Base-by-base conservation (phyloP, 2,113 vertebrate species). In the Pelecanus crispus region DNA sequence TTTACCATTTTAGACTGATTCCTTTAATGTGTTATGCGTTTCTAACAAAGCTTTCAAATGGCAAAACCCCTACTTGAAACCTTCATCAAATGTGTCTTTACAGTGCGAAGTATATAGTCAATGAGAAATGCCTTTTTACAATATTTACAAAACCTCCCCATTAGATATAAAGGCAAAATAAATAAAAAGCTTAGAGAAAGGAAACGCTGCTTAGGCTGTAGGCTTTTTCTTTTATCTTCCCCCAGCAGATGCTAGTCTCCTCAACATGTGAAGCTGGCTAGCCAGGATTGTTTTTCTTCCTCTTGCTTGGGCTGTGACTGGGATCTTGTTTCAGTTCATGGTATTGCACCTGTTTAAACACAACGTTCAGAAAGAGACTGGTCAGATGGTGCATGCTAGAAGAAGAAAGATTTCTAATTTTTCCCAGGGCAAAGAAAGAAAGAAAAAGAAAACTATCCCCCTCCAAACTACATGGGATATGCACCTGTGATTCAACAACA, bases 311-410 rank as follows among this genome's bases (percentile, higher is more conserved):
- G 98, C 99, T 99, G 95, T 99, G 99, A 97, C 98, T 98, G 97
- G 98, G 98, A 97, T 99, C 99, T 97, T 98, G 98, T 99, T 99
- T 99, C 99, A 99, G 98, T 97, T 99, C 99, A 96, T 98, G 98
- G 97, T 99, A 99, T 89, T 99, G 99, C 99, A 99, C 98, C 99
- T 99, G 99, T 99, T 99, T 98, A 99, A 99, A 99, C 98, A 99
- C 95, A 98, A 95, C n/a, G 56, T 98, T 98, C 95, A 97, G 95
- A 96, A 83, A 97, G 87, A 97, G 94, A 97, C 71, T 50, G 79
- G 97, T 99, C 98, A 99, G 97, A 97, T 98, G 98, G 94, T 5
- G 28, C 53, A 92, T 77, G 70, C 34, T 79, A 85, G 70, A 77
- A 95, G 97, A 93, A 75, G 93, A 93, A 97, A 96, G 81, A 50